Base-by-base conservation (phyloP, 2,888 invertebrate species). In the Eretmocerus hayati region DNA sequence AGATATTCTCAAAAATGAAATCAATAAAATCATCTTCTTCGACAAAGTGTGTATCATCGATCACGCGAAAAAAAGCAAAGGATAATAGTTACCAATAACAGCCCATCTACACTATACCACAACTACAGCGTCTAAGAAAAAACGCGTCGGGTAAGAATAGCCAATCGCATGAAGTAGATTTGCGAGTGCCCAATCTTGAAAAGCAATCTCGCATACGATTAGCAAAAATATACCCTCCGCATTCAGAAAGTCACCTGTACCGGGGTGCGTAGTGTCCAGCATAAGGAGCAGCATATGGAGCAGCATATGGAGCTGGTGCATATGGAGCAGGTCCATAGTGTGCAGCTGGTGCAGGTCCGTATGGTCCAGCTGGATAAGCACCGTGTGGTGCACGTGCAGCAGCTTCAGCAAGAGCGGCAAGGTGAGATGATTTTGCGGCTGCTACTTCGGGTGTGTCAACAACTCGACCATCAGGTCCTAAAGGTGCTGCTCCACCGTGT, bases 391-490 rank as follows among this genome's bases (percentile, higher is more conserved):
- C 69, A 2, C 68, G 63, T n/a, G 70, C 66, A 13, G 66, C 63
- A 0, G 70, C 70, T 11, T 70, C 70, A 23, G 70, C 70, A 30
- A 71, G 50, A 5, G 67, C 65, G 2, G 62, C 59, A 22, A 68
- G 52, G 52, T 69, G 69, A 8, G 67, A 62, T 1, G 65, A 62
- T 40, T 71, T 72, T 21, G 72, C 72, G 46, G 68, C 65, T 37
- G 66, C 64, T 5, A 72, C 71, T 55, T 72, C 72, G 19, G 72
- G 63, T 9, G 72, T 72, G 56, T 73, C 72, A 6, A 69, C 60
- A 11, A 70, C 70, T 16, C 70, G 64, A 9, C 70, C 70, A 26
- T 69, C 71, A 0, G 71, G 60, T 31, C 71, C 71, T 30, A 71
- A 37, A 3, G 71, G 71, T 4, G 71, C 71, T 42, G 71, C 62